These are phyloP conservation scores for Masnerella sp. DNA, from an alignment of 2,888 invertebrate species.

Conservation along the genomic window DNA sequence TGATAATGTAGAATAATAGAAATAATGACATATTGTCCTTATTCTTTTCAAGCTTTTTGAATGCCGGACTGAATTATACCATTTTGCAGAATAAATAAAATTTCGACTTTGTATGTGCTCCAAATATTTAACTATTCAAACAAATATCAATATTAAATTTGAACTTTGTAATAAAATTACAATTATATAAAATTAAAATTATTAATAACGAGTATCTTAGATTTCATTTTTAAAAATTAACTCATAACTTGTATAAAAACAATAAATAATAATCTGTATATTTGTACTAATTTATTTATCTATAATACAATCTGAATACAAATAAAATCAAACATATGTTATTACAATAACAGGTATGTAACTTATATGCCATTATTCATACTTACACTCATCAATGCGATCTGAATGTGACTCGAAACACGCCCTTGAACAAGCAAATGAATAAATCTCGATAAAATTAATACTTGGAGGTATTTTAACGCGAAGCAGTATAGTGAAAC, in stretches of 20 bases:
- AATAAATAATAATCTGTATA: too few relatives aligned
- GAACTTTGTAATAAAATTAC: too few relatives aligned
- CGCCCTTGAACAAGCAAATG: conserved; percentile 18
- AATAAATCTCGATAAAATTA: conserved; percentile 35
- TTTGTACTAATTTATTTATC: too few relatives aligned
- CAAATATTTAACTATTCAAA: neutral
- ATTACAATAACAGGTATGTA: too few relatives aligned
- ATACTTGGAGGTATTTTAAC: conserved; percentile 19
- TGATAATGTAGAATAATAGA: conserved; percentile 45
- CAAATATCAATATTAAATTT: neutral
- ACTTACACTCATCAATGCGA: conserved; percentile 8
- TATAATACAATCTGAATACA: too few relatives aligned
- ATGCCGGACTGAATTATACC: neutral
- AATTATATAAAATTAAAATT: too few relatives aligned
- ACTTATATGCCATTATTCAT: too few relatives aligned
- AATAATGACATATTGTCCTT: conserved; percentile 42
- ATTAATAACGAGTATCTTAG: too few relatives aligned
- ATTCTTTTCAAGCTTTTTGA: conserved; percentile 22
- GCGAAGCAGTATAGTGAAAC: conserved; percentile 26
- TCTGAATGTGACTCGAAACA: conserved; percentile 5
- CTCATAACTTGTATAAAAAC: too few relatives aligned
- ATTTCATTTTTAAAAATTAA: too few relatives aligned
- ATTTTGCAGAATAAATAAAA: neutral
- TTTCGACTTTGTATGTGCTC: too few relatives aligned
- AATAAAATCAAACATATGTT: too few relatives aligned